Conservation (phyloP, 2,797 vertebrate genomes). For the Sebastes iracundus region DNA sequence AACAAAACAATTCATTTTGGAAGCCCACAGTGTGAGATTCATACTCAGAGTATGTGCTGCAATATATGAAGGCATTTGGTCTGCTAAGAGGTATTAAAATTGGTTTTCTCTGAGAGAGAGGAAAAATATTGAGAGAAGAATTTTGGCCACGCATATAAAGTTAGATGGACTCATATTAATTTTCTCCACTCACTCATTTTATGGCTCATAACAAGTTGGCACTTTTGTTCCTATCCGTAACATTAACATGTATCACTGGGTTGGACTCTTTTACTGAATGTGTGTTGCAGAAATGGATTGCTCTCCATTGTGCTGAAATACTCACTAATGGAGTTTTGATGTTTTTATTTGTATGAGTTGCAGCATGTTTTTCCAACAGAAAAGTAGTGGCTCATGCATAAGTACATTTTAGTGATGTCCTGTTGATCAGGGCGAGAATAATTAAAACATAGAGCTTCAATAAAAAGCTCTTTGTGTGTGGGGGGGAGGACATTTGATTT, state of each 20-base stretch:
- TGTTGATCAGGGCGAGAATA: conserved; percentile 37
- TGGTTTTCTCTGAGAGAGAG: neutral
- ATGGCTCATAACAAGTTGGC: conserved; percentile 14
- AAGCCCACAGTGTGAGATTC: neutral
- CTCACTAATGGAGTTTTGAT: conserved; percentile 25
- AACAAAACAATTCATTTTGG: neutral
- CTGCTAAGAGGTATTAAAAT: neutral
- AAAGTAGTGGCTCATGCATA: neutral
- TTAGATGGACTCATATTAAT: conserved; percentile 19
- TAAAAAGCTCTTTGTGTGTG: conserved; percentile 13
- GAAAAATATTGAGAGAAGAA: neutral
- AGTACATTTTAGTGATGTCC: conserved; percentile 16
- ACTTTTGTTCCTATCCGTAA: conserved; percentile 34
- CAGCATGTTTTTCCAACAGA: neutral
- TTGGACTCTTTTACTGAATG: neutral
- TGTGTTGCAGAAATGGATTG: conserved; percentile 8
- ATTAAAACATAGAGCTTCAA: conserved; percentile 42
- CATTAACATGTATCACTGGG: conserved; percentile 1
- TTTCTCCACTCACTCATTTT: conserved; percentile 17
- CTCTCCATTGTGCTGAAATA: conserved; percentile 17
- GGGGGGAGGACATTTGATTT: conserved; percentile 23
- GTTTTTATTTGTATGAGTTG: conserved; percentile 29
- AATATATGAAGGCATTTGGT: neutral
- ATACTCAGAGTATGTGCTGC: neutral
- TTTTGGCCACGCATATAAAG: neutral